Evolutionary conservation across 2,888 invertebrate species (phyloP).

Genomic region (Aplocera efformata): DNA sequence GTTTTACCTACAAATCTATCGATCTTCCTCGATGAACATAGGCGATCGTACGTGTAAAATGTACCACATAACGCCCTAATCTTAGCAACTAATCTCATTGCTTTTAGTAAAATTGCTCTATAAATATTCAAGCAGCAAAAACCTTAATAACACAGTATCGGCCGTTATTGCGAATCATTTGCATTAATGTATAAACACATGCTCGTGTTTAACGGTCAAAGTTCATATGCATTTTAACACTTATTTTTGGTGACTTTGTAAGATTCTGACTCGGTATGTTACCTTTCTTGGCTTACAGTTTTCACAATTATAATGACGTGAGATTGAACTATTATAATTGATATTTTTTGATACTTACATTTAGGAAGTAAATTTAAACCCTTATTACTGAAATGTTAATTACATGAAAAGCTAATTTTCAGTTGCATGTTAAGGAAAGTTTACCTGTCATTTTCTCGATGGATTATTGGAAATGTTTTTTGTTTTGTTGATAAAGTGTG

Average conservation of each 20-base stretch:
- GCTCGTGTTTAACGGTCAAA: slow-evolving; percentile 39
- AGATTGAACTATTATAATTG: no score
- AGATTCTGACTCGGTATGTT: no score
- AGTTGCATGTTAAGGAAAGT: slow-evolving; percentile 18
- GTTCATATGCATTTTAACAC: slow-evolving; percentile 30
- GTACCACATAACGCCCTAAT: slow-evolving; percentile 37
- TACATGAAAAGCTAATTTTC: not conserved
- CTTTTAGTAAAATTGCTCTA: slow-evolving; percentile 78
- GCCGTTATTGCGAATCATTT: slow-evolving; percentile 65
- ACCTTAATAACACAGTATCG: slow-evolving; percentile 67
- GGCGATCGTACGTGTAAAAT: slow-evolving; percentile 10
- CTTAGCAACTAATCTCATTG: slow-evolving; percentile 50
- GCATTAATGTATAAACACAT: slow-evolving; percentile 42
- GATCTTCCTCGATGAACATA: not conserved
- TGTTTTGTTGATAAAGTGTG: slow-evolving; percentile 37
- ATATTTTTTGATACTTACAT: no score
- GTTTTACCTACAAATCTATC: no score
- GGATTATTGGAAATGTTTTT: slow-evolving; percentile 17
- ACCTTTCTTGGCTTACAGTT: no score
- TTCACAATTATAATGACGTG: no score
- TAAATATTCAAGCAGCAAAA: slow-evolving; percentile 74
- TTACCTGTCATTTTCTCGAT: slow-evolving; percentile 11
- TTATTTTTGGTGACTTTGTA: slow-evolving; percentile 1
- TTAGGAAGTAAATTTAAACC: no score
- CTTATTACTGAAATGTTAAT: not conserved